Evolutionary conservation across 2,797 vertebrate genomes (phyloP).

Genomic region (Limnodromus scolopaceus): DNA sequence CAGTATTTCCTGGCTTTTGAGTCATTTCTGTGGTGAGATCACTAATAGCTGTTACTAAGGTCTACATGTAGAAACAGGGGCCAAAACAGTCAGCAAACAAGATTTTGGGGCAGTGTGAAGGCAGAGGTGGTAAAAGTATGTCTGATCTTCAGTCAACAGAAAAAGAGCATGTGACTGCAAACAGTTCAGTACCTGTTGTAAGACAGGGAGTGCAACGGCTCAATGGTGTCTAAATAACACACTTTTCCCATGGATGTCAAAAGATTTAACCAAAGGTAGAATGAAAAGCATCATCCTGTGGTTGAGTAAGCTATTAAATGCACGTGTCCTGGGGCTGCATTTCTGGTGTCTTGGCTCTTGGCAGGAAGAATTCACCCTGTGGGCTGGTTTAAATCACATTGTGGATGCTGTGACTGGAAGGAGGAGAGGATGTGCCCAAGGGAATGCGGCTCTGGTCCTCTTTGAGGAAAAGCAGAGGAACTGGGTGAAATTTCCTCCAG

Average conservation of each 20-base stretch:
- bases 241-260: neutral
- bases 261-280: neutral
- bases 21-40: neutral
- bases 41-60: neutral
- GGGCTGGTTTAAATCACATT: neutral
- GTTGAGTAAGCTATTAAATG: neutral
- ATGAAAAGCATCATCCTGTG: neutral
- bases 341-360: neutral
- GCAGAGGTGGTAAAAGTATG: neutral
- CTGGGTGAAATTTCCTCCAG: neutral
- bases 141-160: constrained; percentile 2
- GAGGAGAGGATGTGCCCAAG: neutral
- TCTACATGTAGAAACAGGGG: neutral
- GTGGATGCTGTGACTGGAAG: neutral
- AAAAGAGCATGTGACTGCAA: constrained; percentile 22
- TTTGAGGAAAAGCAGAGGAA: neutral
- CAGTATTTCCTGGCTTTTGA: neutral
- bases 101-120: neutral
- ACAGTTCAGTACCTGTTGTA: neutral
- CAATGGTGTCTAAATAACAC: neutral
- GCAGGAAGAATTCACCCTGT: neutral
- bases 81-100: neutral
- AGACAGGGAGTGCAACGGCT: neutral
- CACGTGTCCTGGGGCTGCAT: neutral
- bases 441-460: neutral